These are phyloP conservation scores for Cheilosia scutellata DNA, from an alignment of 2,888 invertebrate species.

Conservation along the genomic window DNA sequence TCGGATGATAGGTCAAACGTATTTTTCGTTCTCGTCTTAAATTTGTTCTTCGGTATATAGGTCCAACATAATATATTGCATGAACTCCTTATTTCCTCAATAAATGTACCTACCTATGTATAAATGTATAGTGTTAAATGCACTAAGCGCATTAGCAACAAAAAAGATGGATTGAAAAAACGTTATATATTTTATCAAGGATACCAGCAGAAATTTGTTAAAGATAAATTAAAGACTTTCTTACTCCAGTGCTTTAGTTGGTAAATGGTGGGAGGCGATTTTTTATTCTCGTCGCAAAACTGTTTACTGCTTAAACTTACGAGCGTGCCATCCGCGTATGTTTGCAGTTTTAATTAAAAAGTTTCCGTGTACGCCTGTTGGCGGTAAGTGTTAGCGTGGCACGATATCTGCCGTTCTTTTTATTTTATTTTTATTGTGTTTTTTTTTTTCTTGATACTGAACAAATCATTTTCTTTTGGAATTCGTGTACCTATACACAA, in stretches of 20 bases:
- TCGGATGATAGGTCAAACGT: too few relatives aligned
- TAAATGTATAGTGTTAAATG: neutral
- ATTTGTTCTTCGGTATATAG: too few relatives aligned
- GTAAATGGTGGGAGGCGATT: neutral
- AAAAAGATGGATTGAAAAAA: neutral
- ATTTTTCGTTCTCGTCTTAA: too few relatives aligned
- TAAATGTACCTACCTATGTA: too few relatives aligned
- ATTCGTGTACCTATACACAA: neutral
- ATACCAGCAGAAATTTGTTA: neutral
- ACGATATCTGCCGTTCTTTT: neutral
- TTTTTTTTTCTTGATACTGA: neutral
- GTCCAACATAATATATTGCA: too few relatives aligned
- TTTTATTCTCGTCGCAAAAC: neutral
- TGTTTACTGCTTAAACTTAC: conserved; percentile 25
- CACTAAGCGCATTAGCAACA: neutral
- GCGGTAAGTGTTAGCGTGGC: neutral
- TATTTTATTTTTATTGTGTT: neutral
- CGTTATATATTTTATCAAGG: neutral
- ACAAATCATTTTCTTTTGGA: conserved; percentile 17
- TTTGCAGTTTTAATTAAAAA: conserved; percentile 59
- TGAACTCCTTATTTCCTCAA: too few relatives aligned
- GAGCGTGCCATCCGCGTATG: conserved; percentile 40
- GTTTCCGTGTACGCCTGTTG: conserved; percentile 24
- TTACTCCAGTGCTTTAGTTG: neutral
- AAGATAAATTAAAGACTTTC: conserved; percentile 9